Base-by-base conservation (phyloP, 2,797 vertebrate species). In the Phyllotis vaccarum region DNA sequence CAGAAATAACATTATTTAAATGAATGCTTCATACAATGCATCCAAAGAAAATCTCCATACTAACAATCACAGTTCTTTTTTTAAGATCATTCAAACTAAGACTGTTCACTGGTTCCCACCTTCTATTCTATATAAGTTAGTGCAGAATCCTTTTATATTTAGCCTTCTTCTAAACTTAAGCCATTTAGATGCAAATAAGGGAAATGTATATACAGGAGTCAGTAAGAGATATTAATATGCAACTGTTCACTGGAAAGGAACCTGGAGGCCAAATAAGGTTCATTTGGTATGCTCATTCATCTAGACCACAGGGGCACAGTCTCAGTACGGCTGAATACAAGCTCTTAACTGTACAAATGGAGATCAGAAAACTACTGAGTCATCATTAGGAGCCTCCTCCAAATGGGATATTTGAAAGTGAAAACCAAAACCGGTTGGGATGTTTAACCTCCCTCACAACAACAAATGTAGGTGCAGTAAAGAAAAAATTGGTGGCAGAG, bases 31-130 rank as follows among this genome's bases (percentile, higher is more conserved):
- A 92, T 74, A 34, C 40, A 49, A 24, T 34, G 34, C 6, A 88
- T 14, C 34, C 86, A 79, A 78, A 95, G 94, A 95, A 96, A 95
- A 95, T 74, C 52, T 37, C 56, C 9, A 91, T n/a, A 86, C 40
- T 27, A 96, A 74, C 49, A 90, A 86, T 62, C 74, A 86, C 4
- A 75, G 37, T 81, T 58, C 46, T 49, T 46, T 43, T 78, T 68
- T 64, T 70, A 75, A 66, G 19, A 89, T 64, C 66, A 86, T 80
- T 88, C 40, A 87, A 21, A 90, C 24, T 46, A 6, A 83, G 95
- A 89, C 17, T 58, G 56, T 0, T 80, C 76, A 76, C 22, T 94
- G 40, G 78, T 16, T 96, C 70, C 37, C 64, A 72, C 3, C 19
- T 64, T n/a, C 40, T 22, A 82, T n/a, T 40, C 14, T n/a, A 80